Evolutionary conservation across 2,113 vertebrate genomes (phyloP).

Genomic region (Brienomyrus longianalis): DNA sequence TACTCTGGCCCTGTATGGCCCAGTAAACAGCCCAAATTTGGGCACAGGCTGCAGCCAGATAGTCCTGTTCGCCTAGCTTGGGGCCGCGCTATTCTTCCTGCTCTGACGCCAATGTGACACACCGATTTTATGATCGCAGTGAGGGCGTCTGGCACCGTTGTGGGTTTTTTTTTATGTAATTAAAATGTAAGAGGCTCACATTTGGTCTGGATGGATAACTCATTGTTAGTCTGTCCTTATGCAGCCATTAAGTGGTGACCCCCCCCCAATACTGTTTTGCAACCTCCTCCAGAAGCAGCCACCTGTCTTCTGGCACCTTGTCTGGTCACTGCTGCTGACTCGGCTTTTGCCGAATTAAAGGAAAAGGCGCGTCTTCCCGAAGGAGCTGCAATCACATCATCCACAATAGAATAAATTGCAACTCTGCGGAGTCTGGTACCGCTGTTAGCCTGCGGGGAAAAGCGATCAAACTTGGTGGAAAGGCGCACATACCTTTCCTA

Average conservation of each 20-base stretch:
- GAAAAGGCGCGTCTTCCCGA: background rate
- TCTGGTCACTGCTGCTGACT: background rate
- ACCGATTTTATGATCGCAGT: conserved; percentile 25
- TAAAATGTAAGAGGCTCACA: background rate
- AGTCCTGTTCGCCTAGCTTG: conserved; percentile 75
- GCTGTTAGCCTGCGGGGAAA: background rate
- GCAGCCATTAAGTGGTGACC: background rate
- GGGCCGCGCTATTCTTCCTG: conserved; percentile 41
- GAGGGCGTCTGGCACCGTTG: background rate
- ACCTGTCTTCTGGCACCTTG: background rate
- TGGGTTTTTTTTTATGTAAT: background rate
- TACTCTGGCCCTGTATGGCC: conserved; percentile 59
- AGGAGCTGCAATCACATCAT: background rate
- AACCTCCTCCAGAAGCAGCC: background rate
- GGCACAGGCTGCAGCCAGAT: conserved; percentile 78
- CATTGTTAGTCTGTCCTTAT: background rate
- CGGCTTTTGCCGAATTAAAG: background rate
- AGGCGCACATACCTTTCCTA: background rate
- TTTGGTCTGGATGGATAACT: background rate
- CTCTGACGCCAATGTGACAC: conserved; percentile 29
- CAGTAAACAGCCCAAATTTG: conserved; percentile 77
- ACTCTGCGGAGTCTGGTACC: background rate
- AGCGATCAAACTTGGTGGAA: background rate
- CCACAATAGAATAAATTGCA: background rate
- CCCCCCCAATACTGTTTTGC: background rate